Conservation (phyloP, 2,797 vertebrate genomes). For the Pseudocheirus occidentalis region DNA sequence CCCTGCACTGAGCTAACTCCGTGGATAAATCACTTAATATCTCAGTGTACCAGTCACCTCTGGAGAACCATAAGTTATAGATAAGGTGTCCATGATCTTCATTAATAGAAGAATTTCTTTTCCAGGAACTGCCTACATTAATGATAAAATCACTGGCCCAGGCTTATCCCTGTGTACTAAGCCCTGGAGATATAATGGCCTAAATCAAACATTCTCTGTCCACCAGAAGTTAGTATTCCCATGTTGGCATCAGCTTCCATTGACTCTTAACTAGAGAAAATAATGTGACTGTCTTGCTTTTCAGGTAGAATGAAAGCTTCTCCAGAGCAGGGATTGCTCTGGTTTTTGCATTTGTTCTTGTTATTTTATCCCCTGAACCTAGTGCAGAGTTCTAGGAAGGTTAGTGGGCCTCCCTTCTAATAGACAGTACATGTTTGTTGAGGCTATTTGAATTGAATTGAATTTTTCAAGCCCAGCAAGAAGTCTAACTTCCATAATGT, state of each 20-base stretch:
- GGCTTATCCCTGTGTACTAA: not conserved
- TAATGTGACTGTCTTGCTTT: not conserved
- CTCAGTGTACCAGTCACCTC: not conserved
- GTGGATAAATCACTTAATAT: not conserved
- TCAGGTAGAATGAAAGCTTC: not conserved
- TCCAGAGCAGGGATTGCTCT: not conserved
- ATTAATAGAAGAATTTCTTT: not conserved
- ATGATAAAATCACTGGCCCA: not conserved
- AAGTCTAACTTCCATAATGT: not conserved
- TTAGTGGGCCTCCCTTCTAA: not conserved
- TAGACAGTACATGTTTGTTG: not conserved
- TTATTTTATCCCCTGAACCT: not conserved
- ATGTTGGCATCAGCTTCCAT: not conserved
- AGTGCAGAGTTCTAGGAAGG: not conserved
- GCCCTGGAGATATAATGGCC: not conserved
- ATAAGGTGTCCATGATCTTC: not conserved
- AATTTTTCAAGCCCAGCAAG: not conserved
- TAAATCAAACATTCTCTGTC: not conserved
- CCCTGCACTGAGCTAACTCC: not conserved
- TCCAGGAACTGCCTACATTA: not conserved
- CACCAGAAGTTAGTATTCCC: not conserved
- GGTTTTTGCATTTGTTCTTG: not conserved
- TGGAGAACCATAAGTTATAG: not conserved
- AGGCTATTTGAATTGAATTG: not conserved
- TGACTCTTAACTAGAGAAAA: not conserved